Percentiles rank a stretch among this genome's conserved stretches.
phyloP scores from a whole-genome alignment of 2,888 invertebrate species.

The Liodrosophila aerea region DNA sequence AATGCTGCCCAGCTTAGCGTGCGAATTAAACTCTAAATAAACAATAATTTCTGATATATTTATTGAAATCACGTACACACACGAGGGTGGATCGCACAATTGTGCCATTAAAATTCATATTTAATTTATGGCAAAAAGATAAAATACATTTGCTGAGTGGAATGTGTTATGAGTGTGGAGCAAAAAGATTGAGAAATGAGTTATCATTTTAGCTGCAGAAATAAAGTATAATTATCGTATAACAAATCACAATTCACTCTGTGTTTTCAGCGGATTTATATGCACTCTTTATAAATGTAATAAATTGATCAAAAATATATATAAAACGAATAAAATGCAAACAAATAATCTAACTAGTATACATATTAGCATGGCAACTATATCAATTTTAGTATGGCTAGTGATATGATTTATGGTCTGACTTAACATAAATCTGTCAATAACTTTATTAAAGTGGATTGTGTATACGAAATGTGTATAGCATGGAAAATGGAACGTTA shows the following conservation, averaged over 20 bases:
- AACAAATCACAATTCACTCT: too few species aligned
- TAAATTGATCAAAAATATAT: too few species aligned
- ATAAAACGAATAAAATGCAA: too few species aligned
- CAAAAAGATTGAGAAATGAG: too few species aligned
- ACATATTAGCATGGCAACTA: slow-evolving; percentile 12
- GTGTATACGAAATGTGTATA: slow-evolving; percentile 1
- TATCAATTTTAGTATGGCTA: too few species aligned
- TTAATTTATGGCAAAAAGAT: too few species aligned
- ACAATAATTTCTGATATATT: slow-evolving; percentile 37
- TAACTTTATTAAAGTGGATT: slow-evolving; percentile 18
- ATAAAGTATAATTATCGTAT: too few species aligned
- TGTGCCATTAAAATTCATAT: neutral
- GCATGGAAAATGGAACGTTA: slow-evolving; percentile 3
- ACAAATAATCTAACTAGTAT: neutral
- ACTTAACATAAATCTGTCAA: slow-evolving; percentile 43
- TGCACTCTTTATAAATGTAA: too few species aligned
- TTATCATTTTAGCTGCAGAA: too few species aligned
- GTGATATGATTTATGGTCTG: slow-evolving; percentile 52
- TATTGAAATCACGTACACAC: slow-evolving; percentile 49
- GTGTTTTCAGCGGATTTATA: too few species aligned
- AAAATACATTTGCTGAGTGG: too few species aligned
- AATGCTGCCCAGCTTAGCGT: slow-evolving; percentile 22
- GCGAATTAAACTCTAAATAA: slow-evolving; percentile 35
- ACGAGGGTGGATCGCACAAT: slow-evolving; percentile 12
- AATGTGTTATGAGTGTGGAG: too few species aligned